These are phyloP conservation scores for Ranitomeya variabilis DNA, from an alignment of 2,113 vertebrate genomes.

Conservation along the genomic window DNA sequence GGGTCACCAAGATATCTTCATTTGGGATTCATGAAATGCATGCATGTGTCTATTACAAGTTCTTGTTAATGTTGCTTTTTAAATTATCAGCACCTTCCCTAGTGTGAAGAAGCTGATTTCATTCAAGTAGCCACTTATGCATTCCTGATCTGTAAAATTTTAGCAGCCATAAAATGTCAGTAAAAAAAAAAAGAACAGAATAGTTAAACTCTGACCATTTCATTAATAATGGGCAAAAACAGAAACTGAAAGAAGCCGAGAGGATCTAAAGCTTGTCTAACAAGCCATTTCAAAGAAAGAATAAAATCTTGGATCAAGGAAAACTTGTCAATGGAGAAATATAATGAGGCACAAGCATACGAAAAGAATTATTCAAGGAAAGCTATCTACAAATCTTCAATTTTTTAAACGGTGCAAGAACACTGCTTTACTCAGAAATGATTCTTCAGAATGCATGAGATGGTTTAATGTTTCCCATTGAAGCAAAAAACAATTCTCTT, in stretches of 20 bases:
- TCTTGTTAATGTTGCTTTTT: conserved; percentile 47
- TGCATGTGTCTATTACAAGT: conserved; percentile 59
- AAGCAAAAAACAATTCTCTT: not conserved
- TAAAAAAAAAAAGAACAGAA: conserved; percentile 54
- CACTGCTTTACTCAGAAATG: conserved; percentile 16
- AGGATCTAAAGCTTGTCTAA: conserved; percentile 68
- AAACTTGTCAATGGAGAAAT: conserved; percentile 66
- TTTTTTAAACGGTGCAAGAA: conserved; percentile 61
- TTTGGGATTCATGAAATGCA: conserved; percentile 50
- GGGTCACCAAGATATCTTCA: conserved; percentile 14
- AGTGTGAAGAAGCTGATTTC: conserved; percentile 56
- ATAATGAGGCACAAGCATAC: conserved; percentile 64
- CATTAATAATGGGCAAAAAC: conserved; percentile 61
- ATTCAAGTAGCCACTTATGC: conserved; percentile 54
- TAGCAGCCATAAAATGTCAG: conserved; percentile 54
- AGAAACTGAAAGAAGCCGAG: conserved; percentile 45
- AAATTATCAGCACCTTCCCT: conserved; percentile 58
- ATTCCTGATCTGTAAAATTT: conserved; percentile 11
- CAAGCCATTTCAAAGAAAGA: conserved; percentile 69
- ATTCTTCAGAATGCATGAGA: conserved; percentile 31
- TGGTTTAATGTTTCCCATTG: not conserved
- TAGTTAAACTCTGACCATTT: conserved; percentile 61
- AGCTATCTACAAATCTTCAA: conserved; percentile 59
- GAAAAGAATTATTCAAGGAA: conserved; percentile 69
- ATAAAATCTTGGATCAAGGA: conserved; percentile 64